phyloP scores from a whole-genome alignment of 2,888 invertebrate genomes.

The Homarus gammarus region DNA sequence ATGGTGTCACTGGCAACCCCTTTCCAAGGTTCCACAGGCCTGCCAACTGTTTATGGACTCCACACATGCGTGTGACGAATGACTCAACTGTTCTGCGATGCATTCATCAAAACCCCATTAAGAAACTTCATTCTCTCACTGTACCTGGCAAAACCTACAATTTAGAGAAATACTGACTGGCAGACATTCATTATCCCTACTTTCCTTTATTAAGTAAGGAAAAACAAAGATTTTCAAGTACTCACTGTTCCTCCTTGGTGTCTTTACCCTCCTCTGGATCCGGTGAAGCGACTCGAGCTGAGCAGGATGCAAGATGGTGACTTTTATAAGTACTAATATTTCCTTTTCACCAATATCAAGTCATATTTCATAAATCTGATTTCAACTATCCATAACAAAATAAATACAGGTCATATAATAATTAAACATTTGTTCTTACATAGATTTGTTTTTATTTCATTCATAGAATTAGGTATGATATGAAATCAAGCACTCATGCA shows the following conservation, averaged over 20 bases:
- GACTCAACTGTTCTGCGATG: too few species aligned
- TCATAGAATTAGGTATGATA: not conserved
- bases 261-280: conserved; percentile 64
- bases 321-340: not conserved
- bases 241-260: conserved; percentile 66
- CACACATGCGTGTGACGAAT: too few species aligned
- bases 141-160: too few species aligned
- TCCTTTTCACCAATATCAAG: not conserved
- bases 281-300: conserved; percentile 49
- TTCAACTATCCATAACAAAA: not conserved
- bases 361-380: not conserved
- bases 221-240: conserved; percentile 7
- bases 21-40: too few species aligned
- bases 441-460: conserved; percentile 3
- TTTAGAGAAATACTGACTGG: not conserved
- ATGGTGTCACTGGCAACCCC: too few species aligned
- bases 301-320: conserved; percentile 44
- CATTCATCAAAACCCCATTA: too few species aligned
- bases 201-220: not conserved
- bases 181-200: not conserved
- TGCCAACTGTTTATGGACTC: too few species aligned
- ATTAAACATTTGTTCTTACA: not conserved
- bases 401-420: not conserved
- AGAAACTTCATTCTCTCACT: too few species aligned
- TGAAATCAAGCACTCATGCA: conserved; percentile 54